Conservation (phyloP, 2,113 vertebrate genomes). For the Eulemur rufifrons region DNA sequence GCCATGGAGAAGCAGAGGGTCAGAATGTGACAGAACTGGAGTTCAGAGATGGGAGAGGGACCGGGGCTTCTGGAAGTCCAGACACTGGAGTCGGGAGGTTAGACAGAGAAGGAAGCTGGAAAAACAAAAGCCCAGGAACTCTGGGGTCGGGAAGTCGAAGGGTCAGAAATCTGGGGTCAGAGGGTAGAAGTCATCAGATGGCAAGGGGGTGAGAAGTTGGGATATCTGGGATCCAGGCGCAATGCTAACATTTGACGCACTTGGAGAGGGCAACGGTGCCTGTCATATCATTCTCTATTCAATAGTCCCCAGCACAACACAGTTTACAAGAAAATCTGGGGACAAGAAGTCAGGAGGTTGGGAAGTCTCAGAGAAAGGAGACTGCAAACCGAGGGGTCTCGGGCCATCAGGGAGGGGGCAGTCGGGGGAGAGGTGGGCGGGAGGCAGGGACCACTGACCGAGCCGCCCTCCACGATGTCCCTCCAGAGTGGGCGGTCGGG, state of each 20-base stretch:
- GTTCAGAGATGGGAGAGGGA: background rate
- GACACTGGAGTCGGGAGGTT: background rate
- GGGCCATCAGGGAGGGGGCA: fast-evolving
- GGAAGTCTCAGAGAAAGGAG: background rate
- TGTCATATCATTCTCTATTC: background rate
- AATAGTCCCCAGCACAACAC: background rate
- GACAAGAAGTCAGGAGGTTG: background rate
- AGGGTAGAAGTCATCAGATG: background rate
- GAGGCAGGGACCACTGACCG: slow-evolving; percentile 83
- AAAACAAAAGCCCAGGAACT: background rate
- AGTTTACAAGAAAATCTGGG: background rate
- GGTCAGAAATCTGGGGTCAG: background rate
- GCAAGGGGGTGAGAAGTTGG: too few relatives aligned
- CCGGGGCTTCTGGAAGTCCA: background rate
- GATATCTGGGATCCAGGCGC: background rate
- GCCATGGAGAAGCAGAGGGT: background rate
- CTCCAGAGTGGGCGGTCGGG: slow-evolving; percentile 94
- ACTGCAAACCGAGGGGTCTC: fast-evolving
- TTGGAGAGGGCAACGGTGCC: fast-evolving
- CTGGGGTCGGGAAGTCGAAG: background rate
- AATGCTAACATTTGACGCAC: too few relatives aligned
- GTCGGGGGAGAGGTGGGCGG: fast-evolving
- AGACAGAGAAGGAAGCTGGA: background rate
- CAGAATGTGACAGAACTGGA: background rate
- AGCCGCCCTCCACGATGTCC: slow-evolving; percentile 93